A percentile compares a stretch with the other conserved stretches of the same genome.
phyloP scores from a whole-genome alignment of 2,797 vertebrate species.

The Syndactyla subalaris region DNA sequence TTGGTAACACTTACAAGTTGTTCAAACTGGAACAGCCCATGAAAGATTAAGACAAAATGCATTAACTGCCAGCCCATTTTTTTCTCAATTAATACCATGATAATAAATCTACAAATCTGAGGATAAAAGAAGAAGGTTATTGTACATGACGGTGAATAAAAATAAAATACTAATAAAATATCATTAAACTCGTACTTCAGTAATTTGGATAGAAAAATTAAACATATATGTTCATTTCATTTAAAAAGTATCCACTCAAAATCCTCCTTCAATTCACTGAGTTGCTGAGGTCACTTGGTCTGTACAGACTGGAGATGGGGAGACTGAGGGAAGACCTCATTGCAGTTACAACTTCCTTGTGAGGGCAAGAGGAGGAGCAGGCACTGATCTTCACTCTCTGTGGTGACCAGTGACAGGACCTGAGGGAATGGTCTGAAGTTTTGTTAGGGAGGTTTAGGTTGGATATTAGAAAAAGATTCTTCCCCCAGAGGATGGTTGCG shows the following conservation, averaged over 20 bases:
- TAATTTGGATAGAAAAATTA: background rate
- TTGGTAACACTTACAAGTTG: background rate
- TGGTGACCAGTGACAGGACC: background rate
- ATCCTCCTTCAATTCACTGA: background rate
- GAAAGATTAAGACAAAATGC: background rate
- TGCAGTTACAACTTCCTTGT: rapidly evolving
- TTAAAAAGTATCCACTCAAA: background rate
- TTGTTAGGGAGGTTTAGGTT: background rate
- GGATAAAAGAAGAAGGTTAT: background rate
- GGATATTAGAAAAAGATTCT: background rate
- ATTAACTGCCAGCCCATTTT: background rate
- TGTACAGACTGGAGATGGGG: background rate
- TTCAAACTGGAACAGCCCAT: background rate
- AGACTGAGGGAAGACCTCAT: background rate
- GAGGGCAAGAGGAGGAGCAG: background rate
- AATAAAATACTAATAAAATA: background rate
- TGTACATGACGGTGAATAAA: background rate
- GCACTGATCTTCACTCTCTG: background rate
- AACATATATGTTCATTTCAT: background rate
- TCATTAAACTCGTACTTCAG: background rate
- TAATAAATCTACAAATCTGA: background rate
- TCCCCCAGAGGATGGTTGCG: background rate
- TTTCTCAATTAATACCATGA: background rate
- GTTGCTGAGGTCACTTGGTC: background rate
- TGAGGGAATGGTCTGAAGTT: background rate